phyloP scores from a whole-genome alignment of 2,113 vertebrate genomes.

The Geococcyx californianus region DNA sequence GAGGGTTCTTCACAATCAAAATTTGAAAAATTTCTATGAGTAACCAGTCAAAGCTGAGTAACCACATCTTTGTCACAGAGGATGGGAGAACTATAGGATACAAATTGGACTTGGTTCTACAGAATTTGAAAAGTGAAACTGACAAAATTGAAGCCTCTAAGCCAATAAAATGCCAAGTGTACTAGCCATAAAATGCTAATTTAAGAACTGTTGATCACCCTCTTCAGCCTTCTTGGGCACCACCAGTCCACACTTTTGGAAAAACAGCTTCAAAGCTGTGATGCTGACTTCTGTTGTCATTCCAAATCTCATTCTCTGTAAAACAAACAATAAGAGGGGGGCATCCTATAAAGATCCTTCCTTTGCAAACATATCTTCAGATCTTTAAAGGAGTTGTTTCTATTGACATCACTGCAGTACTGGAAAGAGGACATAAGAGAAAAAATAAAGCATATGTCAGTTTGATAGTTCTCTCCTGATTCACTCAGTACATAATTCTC shows the following conservation, averaged over 20 bases:
- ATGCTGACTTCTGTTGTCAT: neutral
- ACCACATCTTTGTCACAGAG: neutral
- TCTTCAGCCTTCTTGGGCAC: neutral
- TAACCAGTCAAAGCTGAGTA: neutral
- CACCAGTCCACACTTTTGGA: neutral
- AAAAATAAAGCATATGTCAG: neutral
- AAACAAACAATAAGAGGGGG: neutral
- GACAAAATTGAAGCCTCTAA: neutral
- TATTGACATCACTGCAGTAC: neutral
- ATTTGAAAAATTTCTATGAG: neutral
- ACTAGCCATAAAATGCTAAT: neutral
- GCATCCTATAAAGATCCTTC: neutral
- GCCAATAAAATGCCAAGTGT: neutral
- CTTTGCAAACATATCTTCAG: neutral
- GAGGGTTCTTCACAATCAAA: neutral
- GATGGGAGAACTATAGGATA: neutral
- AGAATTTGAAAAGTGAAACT: neutral
- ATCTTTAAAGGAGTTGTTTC: neutral
- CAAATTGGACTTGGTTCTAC: neutral
- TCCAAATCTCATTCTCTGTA: neutral
- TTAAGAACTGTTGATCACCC: neutral
- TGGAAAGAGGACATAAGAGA: neutral
- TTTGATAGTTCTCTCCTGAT: neutral
- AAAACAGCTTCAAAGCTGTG: neutral
- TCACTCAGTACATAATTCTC: neutral